Evolutionary conservation across 2,888 invertebrate species (phyloP), one percentile per base, ranked within the genome.

Genomic region (Yponomeuta malinellus): DNA sequence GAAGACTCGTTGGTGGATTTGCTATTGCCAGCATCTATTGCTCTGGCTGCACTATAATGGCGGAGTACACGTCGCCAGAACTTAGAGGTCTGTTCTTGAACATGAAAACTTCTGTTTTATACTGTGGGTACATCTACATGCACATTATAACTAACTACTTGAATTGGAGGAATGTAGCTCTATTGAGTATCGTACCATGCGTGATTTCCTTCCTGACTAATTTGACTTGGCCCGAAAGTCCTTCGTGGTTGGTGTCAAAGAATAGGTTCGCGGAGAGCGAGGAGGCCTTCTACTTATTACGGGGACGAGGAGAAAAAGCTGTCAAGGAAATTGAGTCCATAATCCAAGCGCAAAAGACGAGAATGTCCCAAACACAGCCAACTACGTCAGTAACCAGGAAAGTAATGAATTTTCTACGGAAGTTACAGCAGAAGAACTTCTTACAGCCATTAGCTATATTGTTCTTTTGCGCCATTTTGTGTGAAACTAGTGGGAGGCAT

Each of bases 271-370:
- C 2, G 23, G 29, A 29, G 2, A 23, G 64, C 64, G 64, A 64
- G 23, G 64, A 64, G 9, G 23, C 23, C 29, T 64, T 64, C 64
- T 29, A 64, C 64, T 64, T 1, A 8, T 10, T 64, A 29, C 2
- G 64, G 8, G 64, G 64, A 2, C 31, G 29, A 12, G 64, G 64
- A 10, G 64, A 64, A 2, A 23, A 29, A 23, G 29, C 64, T 10
- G 64, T 64, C 52, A 52, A 52, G 15, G 52, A 52, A 52, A 10
- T 52, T 10, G 12, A 52, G 15, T 52, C 52, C 12, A 10, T 29
- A n/a, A 23, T 64, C 10, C 64, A 23, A 29, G 64, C 64, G 64
- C 64, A 64, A n/a, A 64, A 29, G 64, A 52, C 15, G 64, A 64
- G 64, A 23, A 29, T 10, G n/a, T 9, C 29, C 23, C 12, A 10